phyloP scores from a whole-genome alignment of 92 coral and sea anemone genomes.

The Umimayanthus chanpuru region DNA sequence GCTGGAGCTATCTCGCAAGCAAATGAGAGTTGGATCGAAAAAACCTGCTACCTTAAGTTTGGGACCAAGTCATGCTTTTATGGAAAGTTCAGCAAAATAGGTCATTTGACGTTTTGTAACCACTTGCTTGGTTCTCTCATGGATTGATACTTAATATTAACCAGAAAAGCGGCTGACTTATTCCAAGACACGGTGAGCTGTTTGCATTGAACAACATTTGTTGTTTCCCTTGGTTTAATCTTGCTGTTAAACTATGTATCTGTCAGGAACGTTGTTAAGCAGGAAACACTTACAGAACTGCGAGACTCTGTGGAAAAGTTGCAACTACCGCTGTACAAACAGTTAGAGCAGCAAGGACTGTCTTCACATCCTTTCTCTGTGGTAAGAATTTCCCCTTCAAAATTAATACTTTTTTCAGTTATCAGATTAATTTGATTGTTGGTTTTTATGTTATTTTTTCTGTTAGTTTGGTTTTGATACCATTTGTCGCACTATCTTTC shows the following conservation, averaged over 20 bases:
- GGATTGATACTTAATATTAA: too few relatives aligned
- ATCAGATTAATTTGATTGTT: background rate
- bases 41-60: too few relatives aligned
- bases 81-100: too few relatives aligned
- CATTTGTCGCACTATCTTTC: background rate
- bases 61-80: too few relatives aligned
- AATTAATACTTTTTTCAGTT: background rate
- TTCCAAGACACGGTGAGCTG: background rate
- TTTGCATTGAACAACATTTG: background rate
- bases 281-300: slow-evolving; percentile 74
- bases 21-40: too few relatives aligned
- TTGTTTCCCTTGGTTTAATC: background rate
- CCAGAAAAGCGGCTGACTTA: too few relatives aligned
- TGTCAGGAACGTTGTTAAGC: slow-evolving; percentile 55
- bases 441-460: background rate
- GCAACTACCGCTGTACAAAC: slow-evolving; percentile 61
- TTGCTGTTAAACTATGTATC: background rate
- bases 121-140: too few relatives aligned
- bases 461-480: background rate
- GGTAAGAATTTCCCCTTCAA: slow-evolving; percentile 30
- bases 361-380: slow-evolving; percentile 10
- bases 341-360: slow-evolving; percentile 31
- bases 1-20: too few relatives aligned
- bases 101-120: too few relatives aligned
- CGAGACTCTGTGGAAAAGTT: slow-evolving; percentile 74